Conservation (phyloP, 2,113 vertebrate species). For the Cygnus buccinator region DNA sequence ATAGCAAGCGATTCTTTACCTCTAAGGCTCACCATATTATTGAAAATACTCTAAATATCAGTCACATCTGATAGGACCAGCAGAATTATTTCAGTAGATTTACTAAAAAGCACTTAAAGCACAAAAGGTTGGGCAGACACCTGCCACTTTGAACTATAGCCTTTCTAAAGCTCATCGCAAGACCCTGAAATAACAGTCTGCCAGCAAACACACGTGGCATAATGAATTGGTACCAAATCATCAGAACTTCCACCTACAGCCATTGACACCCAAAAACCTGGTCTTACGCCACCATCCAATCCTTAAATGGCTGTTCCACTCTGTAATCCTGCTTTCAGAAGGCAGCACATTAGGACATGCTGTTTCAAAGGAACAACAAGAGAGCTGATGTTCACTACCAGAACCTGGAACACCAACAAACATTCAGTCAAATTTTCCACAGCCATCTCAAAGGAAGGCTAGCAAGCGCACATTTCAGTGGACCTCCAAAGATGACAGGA, state of each 20-base stretch:
- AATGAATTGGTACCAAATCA: background rate
- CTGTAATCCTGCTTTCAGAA: fast-evolving
- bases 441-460: background rate
- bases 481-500: background rate
- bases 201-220: background rate
- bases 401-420: background rate
- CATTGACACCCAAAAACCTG: background rate
- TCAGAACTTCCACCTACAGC: background rate
- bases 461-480: background rate
- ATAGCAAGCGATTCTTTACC: background rate
- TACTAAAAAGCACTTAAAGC: background rate
- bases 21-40: background rate
- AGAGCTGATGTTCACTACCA: background rate
- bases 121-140: background rate
- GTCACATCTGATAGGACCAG: background rate
- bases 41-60: background rate
- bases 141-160: background rate
- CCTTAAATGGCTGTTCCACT: background rate
- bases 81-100: background rate
- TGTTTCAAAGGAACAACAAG: background rate
- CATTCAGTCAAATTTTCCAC: background rate
- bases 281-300: background rate
- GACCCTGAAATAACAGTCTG: background rate
- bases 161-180: background rate
- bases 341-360: background rate